phyloP scores from a whole-genome alignment of 35 echinoderm and acorn worm species.

The Holothuria glaberrima region DNA sequence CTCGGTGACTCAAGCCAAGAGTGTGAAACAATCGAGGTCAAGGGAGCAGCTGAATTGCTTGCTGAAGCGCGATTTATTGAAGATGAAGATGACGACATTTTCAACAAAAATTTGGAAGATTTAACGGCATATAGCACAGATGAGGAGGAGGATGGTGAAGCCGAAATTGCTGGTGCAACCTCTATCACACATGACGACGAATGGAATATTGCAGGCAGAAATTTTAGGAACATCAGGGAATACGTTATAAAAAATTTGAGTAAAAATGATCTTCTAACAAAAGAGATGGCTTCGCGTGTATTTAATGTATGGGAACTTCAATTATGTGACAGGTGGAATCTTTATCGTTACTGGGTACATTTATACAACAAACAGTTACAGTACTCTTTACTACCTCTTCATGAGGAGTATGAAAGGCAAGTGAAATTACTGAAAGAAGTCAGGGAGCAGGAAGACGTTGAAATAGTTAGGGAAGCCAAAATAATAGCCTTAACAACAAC shows the following conservation, averaged over 20 bases:
- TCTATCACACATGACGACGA: not conserved
- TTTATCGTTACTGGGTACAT: slow-evolving; percentile 74
- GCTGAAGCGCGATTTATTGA: slow-evolving; percentile 14
- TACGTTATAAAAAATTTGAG: not conserved
- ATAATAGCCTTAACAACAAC: slow-evolving; percentile 85
- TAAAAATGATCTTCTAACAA: slow-evolving; percentile 30
- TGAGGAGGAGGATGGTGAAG: slow-evolving; percentile 1
- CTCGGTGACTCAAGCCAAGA: not conserved
- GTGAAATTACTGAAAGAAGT: slow-evolving; percentile 33
- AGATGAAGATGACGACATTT: slow-evolving; percentile 17
- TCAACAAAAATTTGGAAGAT: not conserved
- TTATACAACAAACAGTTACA: slow-evolving; percentile 5
- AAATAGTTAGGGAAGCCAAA: slow-evolving; percentile 53
- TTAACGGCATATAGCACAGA: not conserved
- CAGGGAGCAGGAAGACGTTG: slow-evolving; percentile 58
- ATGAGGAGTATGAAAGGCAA: slow-evolving; percentile 52
- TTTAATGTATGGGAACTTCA: slow-evolving; percentile 67
- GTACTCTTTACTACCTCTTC: slow-evolving; percentile 1
- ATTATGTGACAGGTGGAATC: slow-evolving; percentile 63
- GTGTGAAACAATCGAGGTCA: slow-evolving; percentile 16
- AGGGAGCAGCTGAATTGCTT: slow-evolving; percentile 33
- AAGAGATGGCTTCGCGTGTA: slow-evolving; percentile 14
- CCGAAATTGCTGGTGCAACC: not conserved
- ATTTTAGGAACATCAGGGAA: not conserved
- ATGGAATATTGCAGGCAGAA: not conserved